Base-by-base conservation (phyloP, 1,140 invertebrate species). In the Bombus breviceps region DNA sequence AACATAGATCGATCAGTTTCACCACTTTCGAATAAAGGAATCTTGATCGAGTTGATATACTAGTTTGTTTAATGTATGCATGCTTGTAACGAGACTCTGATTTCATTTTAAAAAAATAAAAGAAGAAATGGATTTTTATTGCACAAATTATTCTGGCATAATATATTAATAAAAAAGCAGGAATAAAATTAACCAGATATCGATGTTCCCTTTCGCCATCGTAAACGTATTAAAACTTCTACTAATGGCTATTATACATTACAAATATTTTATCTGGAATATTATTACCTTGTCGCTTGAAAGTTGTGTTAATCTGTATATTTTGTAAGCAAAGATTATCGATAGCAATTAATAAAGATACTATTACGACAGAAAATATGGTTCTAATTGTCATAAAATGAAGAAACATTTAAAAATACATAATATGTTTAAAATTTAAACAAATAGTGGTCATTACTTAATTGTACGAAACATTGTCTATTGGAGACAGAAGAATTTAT, bases 261-360 rank as follows among this genome's bases (percentile, higher is more conserved):
- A 86, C n/a, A 73, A 53, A 88, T 84, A 87, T 78, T 89, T 85
- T 89, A 86, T 88, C 88, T 68, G 76, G 39, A 86, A 86, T 80
- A 92, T 90, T 89, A 83, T 87, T 87, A 92, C 86, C 92, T 86
- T 89, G 86, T 86, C 85, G 91, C 91, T 94, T 94, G 91, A 92
- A 90, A 89, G 87, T 92, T 93, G 85, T 88, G 91, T 93, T 94
- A 86, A 87, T 89, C 91, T 89, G 90, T 93, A 94, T 93, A 93
- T 94, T 94, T 94, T 94, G 89, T 94, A 94, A 94, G 91, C 85
- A 86, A 93, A 90, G 78, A 90, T 92, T 93, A 91, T 91, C 82
- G 84, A 92, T 91, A 92, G 89, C 81, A 85, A 91, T 91, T 90
- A 93, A 94, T 94, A 93, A 93, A 92, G 53, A 90, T 89, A 90